Evolutionary conservation across 2,797 vertebrate species (phyloP).

Genomic region (Oryzias sinensis): DNA sequence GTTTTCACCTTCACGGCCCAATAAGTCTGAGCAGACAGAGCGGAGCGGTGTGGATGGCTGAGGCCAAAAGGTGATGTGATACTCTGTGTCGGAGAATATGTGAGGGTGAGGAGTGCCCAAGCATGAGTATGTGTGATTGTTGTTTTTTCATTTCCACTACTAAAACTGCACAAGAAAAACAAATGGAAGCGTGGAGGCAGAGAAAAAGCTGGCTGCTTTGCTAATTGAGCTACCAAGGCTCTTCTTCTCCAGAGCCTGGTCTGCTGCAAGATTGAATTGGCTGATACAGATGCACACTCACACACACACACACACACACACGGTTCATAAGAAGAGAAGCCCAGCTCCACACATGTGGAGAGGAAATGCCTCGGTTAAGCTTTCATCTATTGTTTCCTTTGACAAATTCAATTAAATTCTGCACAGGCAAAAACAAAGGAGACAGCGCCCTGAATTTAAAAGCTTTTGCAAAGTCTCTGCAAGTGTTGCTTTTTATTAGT

Average conservation of each 20-base stretch:
- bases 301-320: slow-evolving; percentile 15
- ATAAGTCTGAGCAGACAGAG: slow-evolving; percentile 29
- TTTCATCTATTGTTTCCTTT: slow-evolving; percentile 71
- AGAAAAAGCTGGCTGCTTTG: slow-evolving; percentile 41
- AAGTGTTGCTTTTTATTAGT: slow-evolving; percentile 42
- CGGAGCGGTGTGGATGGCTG: slow-evolving; percentile 21
- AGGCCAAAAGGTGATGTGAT: slow-evolving; percentile 45
- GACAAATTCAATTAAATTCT: slow-evolving; percentile 67
- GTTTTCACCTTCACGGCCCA: slow-evolving; percentile 66
- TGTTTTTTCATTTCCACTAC: not conserved
- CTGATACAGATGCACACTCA: slow-evolving; percentile 51
- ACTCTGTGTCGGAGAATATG: slow-evolving; percentile 19
- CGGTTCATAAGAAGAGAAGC: slow-evolving; percentile 2
- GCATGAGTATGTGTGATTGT: slow-evolving; percentile 1
- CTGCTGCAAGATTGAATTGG: slow-evolving; percentile 55
- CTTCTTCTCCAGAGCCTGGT: slow-evolving; percentile 57
- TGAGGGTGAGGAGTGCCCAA: not conserved
- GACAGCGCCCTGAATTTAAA: slow-evolving; percentile 48
- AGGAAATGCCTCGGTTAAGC: slow-evolving; percentile 62
- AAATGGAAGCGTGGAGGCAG: slow-evolving; percentile 30
- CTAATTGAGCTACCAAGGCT: slow-evolving; percentile 68
- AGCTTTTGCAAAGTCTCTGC: slow-evolving; percentile 40
- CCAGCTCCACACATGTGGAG: slow-evolving; percentile 19
- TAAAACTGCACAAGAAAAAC: slow-evolving; percentile 21
- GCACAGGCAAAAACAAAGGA: slow-evolving; percentile 50